A percentile compares a stretch with the other conserved stretches of the same genome.
Evolutionary conservation across 2,797 vertebrate species (phyloP).

Genomic region (Cygnus olor): DNA sequence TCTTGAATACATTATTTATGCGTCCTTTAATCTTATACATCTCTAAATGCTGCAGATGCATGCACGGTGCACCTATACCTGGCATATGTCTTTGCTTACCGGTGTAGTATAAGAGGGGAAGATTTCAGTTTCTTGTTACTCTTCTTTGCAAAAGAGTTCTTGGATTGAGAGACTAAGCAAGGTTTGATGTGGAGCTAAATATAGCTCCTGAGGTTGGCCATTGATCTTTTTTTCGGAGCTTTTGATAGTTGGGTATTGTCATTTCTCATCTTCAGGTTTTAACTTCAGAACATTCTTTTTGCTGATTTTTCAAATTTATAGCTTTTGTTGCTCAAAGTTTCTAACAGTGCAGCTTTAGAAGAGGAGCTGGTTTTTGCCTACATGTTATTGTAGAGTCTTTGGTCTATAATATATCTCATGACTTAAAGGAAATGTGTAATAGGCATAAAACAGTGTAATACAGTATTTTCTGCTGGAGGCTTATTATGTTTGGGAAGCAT

Average conservation of each 20-base stretch:
- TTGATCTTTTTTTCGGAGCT: background rate
- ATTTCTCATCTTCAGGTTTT: background rate
- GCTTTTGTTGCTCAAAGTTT: background rate
- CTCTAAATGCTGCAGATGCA: background rate
- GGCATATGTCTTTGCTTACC: background rate
- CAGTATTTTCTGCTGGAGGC: background rate
- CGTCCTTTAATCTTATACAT: background rate
- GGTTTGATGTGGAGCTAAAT: background rate
- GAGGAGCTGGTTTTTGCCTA: background rate
- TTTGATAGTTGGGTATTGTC: background rate
- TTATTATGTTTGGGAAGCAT: background rate
- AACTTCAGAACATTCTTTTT: background rate
- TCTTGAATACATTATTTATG: conserved; percentile 11
- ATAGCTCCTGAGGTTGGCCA: background rate
- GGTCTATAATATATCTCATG: background rate
- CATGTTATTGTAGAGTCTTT: background rate
- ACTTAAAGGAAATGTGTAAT: background rate
- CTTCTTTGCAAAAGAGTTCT: background rate
- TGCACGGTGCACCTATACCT: background rate
- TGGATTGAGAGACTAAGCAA: background rate
- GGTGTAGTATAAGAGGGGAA: background rate
- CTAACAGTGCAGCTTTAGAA: background rate
- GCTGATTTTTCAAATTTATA: background rate
- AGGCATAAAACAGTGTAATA: background rate
- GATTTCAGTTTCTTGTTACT: background rate